Evolutionary conservation across 2,113 vertebrate genomes (phyloP).

Genomic region (Datnioides undecimradiatus): DNA sequence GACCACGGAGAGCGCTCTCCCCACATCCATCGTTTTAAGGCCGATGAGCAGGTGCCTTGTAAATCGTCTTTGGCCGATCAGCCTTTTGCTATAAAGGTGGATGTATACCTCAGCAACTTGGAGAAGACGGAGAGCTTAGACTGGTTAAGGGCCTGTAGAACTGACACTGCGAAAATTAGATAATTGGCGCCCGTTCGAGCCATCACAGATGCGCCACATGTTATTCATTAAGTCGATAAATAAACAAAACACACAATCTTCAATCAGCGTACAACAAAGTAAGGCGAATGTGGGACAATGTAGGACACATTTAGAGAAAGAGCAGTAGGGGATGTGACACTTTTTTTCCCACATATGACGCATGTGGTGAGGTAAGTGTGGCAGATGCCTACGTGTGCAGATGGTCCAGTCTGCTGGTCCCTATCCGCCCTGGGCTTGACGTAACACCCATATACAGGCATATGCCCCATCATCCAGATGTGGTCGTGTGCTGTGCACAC

Average conservation of each 20-base stretch:
- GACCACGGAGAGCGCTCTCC: conserved; percentile 52
- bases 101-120: conserved; percentile 8
- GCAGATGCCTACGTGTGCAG: conserved; percentile 77
- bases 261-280: neutral
- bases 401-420: conserved; percentile 71
- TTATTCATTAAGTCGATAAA: neutral
- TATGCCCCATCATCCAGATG: conserved; percentile 58
- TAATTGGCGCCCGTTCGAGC: neutral
- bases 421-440: conserved; percentile 57
- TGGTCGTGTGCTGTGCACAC: conserved; percentile 20
- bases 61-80: neutral
- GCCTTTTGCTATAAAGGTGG: neutral
- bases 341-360: conserved; percentile 73
- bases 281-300: conserved; percentile 18
- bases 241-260: neutral
- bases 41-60: conserved; percentile 2
- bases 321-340: conserved; percentile 66
- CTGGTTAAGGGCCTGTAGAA: neutral
- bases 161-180: neutral
- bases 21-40: neutral
- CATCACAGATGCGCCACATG: no score
- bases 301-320: conserved; percentile 54
- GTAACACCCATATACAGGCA: conserved; percentile 48
- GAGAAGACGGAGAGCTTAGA: neutral
- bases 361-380: conserved; percentile 82